These are phyloP conservation scores for Tetragnatha versicolor DNA, from an alignment of 1,140 invertebrate species.

Conservation along the genomic window DNA sequence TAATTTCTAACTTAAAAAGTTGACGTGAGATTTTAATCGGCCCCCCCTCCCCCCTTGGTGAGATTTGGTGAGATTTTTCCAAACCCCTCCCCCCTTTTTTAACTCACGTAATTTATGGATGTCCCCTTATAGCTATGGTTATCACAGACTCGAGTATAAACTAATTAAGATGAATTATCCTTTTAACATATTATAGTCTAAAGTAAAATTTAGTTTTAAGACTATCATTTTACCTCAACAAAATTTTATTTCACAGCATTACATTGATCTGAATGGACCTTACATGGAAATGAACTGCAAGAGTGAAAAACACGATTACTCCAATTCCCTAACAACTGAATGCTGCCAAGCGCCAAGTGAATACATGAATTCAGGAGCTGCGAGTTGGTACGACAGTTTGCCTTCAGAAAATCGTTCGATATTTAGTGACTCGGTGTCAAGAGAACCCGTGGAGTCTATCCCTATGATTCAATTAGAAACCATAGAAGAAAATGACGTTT, in stretches of 20 bases:
- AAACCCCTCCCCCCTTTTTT: too few species aligned
- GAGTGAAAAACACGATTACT: slow-evolving; percentile 70
- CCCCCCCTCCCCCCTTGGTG: too few species aligned
- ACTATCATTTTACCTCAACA: too few species aligned
- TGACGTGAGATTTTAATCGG: too few species aligned
- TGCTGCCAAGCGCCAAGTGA: neutral
- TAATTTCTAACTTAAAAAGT: too few species aligned
- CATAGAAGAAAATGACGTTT: neutral
- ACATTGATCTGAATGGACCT: slow-evolving; percentile 83
- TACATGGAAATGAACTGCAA: slow-evolving; percentile 75
- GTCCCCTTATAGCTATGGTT: neutral
- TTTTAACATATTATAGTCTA: neutral
- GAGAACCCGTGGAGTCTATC: neutral
- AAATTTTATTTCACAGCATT: slow-evolving; percentile 72
- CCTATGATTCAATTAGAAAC: slow-evolving; percentile 35
- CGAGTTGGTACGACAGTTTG: slow-evolving; percentile 7
- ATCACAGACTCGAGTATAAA: neutral
- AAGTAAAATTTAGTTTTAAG: neutral
- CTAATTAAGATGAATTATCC: too few species aligned
- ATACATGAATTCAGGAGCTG: slow-evolving; percentile 30
- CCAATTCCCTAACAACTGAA: slow-evolving; percentile 72
- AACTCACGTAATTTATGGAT: too few species aligned
- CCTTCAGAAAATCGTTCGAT: neutral
- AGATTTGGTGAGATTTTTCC: too few species aligned
- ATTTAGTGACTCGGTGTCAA: neutral